Evolutionary conservation across 2,888 invertebrate species (phyloP), one percentile per base, ranked within the genome.

Genomic region (Cordilura impudica): DNA sequence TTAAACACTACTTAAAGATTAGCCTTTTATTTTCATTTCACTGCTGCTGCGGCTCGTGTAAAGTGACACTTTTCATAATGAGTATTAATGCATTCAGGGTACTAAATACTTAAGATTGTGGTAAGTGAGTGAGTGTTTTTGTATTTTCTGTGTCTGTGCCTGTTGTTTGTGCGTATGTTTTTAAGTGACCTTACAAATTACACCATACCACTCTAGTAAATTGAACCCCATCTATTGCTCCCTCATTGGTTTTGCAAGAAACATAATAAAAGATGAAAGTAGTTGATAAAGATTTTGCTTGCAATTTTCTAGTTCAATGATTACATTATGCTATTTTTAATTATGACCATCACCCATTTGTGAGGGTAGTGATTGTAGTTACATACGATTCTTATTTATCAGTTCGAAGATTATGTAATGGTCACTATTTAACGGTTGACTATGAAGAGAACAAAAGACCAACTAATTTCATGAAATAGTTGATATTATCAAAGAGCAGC

Each of bases 291-390:
- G 56, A 76, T 70, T 65, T 76, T 78, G 49, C 47, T 73, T 78
- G 72, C 73, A 78, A 78, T 78, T 78, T 78, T 78, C 78, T 61
- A 73, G 61, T 54, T 69, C 66, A 78, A 73, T 72, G 66, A 78
- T 67, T 72, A 53, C 73, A 61, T 61, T 67, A n/a, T 72, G 43
- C 61, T 72, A 56, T 73, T 78, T 72, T 72, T 78, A 78, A 78
- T 78, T 73, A 73, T 43, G 54, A 63, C 61, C 69, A 53, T n/a
- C 12, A 12, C n/a, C 12, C 10, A 39, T 39, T 39, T 39, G n/a
- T 4, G n/a, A 2, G 35, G 35, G 35, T 26, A 26, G 26, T 26
- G 26, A 6, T 4, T 26, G 26, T 3, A 26, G 14, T 39, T 39
- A 12, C n/a, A 39, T 35, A 35, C 12, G 12, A 12, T 39, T 39